Evolutionary conservation across 2,797 vertebrate genomes (phyloP).

Genomic region (Linurgus olivaceus): DNA sequence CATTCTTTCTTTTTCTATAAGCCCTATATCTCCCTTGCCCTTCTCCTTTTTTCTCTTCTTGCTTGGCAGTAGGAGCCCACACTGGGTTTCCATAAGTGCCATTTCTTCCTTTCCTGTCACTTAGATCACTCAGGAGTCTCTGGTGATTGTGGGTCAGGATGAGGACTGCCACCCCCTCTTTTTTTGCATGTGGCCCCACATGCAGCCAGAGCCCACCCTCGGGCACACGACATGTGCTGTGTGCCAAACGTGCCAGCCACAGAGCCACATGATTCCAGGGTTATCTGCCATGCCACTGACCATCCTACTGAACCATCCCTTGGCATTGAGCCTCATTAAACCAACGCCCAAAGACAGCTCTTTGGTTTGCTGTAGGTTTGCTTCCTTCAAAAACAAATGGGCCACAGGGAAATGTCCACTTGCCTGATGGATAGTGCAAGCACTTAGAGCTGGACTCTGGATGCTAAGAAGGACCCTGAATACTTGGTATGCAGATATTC

Average conservation of each 20-base stretch:
- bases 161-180: background rate
- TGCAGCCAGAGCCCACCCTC: background rate
- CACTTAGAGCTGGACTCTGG: background rate
- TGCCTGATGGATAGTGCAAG: background rate
- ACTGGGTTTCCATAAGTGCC: background rate
- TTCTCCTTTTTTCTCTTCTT: background rate
- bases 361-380: background rate
- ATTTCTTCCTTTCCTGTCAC: background rate
- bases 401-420: background rate
- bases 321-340: background rate
- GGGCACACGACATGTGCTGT: fast-evolving
- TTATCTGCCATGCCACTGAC: background rate
- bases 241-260: fast-evolving
- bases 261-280: background rate
- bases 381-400: background rate
- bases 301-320: background rate
- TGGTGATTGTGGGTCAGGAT: background rate
- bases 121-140: background rate
- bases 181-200: background rate
- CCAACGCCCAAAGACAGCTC: background rate
- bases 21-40: background rate
- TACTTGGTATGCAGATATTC: background rate
- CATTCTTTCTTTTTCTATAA: background rate
- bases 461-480: background rate
- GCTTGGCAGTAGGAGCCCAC: background rate